A percentile compares a stretch with the other conserved stretches of the same genome.
Evolutionary conservation across 2,888 invertebrate species (phyloP).

Genomic region (Hyalella azteca): DNA sequence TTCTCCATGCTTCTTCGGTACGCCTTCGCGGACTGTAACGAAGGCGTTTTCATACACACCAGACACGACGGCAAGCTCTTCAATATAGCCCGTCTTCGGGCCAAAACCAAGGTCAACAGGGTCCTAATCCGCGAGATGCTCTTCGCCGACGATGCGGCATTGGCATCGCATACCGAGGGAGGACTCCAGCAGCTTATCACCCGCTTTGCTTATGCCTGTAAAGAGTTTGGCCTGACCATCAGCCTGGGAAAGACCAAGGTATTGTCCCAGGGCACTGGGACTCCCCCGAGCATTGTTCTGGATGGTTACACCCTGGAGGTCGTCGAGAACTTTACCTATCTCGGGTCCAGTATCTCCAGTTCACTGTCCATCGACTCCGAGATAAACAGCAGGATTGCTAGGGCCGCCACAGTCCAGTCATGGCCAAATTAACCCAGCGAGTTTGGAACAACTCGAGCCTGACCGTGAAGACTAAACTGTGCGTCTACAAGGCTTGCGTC

Average conservation of each 20-base stretch:
- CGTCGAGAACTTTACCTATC: not conserved
- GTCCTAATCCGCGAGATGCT: conserved; percentile 33
- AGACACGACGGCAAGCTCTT: conserved; percentile 23
- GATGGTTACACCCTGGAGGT: not conserved
- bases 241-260: conserved; percentile 39
- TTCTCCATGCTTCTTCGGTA: not conserved
- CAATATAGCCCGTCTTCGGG: conserved; percentile 27
- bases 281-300: conserved; percentile 30
- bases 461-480: too few relatives aligned
- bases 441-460: too few relatives aligned
- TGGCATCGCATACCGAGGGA: not conserved
- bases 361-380: conserved; percentile 17
- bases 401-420: conserved; percentile 8
- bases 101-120: conserved; percentile 5
- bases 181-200: conserved; percentile 31
- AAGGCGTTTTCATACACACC: conserved; percentile 25
- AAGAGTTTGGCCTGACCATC: conserved; percentile 36
- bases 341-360: conserved; percentile 16
- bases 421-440: too few relatives aligned
- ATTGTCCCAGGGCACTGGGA: not conserved
- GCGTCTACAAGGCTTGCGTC: too few relatives aligned
- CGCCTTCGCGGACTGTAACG: not conserved
- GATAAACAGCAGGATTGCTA: conserved; percentile 7
- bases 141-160: conserved; percentile 40
- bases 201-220: conserved; percentile 33